Conservation (phyloP, 2,113 vertebrate species). For the Callospermophilus lateralis region DNA sequence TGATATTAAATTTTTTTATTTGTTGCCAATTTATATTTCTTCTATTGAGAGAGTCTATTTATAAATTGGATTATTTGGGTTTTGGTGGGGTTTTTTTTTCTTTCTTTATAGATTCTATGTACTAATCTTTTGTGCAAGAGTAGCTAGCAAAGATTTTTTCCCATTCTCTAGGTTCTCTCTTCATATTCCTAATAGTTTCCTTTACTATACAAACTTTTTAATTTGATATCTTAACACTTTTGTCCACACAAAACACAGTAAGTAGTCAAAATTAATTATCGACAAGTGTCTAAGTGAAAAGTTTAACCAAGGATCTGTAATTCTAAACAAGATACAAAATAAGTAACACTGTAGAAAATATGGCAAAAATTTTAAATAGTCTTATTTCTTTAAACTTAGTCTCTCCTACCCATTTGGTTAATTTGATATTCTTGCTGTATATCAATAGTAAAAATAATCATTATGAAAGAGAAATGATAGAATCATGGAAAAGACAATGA, state of each 20-base stretch:
- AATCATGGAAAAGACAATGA: neutral
- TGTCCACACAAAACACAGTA: neutral
- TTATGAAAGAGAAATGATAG: neutral
- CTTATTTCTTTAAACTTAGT: neutral
- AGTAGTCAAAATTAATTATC: neutral
- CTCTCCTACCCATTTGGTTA: rapidly evolving
- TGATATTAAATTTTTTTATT: too few relatives aligned
- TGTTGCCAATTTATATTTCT: too few relatives aligned
- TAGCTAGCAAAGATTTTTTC: too few relatives aligned
- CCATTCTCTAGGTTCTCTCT: too few relatives aligned
- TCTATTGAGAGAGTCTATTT: too few relatives aligned
- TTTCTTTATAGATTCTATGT: too few relatives aligned
- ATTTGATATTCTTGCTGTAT: neutral
- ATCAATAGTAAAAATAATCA: neutral
- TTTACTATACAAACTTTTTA: too few relatives aligned
- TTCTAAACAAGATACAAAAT: neutral
- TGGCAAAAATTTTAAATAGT: neutral
- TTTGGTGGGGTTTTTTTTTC: too few relatives aligned
- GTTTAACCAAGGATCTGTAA: neutral
- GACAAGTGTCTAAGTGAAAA: neutral
- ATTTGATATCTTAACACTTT: neutral
- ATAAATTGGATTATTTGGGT: too few relatives aligned
- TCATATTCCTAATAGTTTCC: too few relatives aligned
- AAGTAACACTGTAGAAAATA: neutral
- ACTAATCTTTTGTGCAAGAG: too few relatives aligned